Evolutionary conservation across 2,113 vertebrate genomes (phyloP), one percentile per base, ranked within the genome.

Genomic region (Polypterus senegalus): DNA sequence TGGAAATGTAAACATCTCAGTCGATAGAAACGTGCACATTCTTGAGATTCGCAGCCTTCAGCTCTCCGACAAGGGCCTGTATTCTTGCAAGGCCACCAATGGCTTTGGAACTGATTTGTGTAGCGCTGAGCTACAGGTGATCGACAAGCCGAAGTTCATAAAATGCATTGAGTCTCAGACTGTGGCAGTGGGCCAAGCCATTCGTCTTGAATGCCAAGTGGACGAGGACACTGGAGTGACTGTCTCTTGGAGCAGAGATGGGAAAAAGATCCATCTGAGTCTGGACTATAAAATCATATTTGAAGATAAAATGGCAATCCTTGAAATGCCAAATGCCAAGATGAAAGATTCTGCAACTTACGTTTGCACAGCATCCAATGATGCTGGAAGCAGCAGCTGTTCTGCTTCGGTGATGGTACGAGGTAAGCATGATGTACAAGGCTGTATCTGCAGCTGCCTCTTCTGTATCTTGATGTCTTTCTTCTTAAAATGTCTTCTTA

Each of bases 1-100:
- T 3, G 88, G 86, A 27, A 89, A 77, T 71, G 75, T 76, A 81
- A 86, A 81, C 70, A 88, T 92, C 64, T 86, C 82, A 66, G 77
- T 82, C 69, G 82, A 84, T 66, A 91, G 92, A 72, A 96, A 93
- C 75, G 93, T 92, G 60, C 87, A 93, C 73, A 67, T 75, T 64
- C 84, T 99, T 88, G 88, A 92, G 67, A 90, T 99, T 76, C 76
- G 69, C 46, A 82, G 73, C 68, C 89, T 98, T 73, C 82, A 86
- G 3, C 54, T 76, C 67, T 76, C 72, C 68, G 85, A 98, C 70
- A 87, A 91, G 76, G 96, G 94, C 1, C 62, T 78, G 62, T 99
- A 97, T 69, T 90, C 90, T 68, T 98, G 95, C 77, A 98, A 97
- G 82, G 94, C 92, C 67, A 96, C 93, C 63, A 99, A 98, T 81